These are phyloP conservation scores for Notamacropus eugenii DNA, from an alignment of 2,797 vertebrate species.

Conservation along the genomic window DNA sequence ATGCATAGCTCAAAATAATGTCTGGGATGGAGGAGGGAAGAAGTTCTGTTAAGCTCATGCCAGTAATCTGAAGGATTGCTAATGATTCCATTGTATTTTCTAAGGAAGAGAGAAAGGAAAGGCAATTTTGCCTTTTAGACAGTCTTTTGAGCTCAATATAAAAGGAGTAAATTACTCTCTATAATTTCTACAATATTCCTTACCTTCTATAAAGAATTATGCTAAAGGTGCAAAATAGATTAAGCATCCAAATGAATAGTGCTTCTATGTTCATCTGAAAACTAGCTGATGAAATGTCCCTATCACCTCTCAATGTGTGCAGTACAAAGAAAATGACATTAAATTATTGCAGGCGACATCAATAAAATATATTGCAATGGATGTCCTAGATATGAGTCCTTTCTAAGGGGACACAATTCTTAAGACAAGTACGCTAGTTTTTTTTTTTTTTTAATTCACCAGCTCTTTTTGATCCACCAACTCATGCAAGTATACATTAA, in stretches of 20 bases:
- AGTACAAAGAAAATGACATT: not conserved
- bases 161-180: not conserved
- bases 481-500: not conserved
- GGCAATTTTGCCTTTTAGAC: not conserved
- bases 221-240: constrained; percentile 4
- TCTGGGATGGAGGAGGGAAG: not conserved
- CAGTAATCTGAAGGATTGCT: not conserved
- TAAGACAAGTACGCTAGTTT: not conserved
- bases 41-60: not conserved
- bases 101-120: not conserved
- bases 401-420: not conserved
- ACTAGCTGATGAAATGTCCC: not conserved
- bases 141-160: not conserved
- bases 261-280: not conserved
- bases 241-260: not conserved
- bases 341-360: not conserved
- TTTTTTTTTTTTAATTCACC: not conserved
- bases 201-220: not conserved
- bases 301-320: not conserved
- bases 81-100: not conserved
- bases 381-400: not conserved
- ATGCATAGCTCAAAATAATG: not conserved
- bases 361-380: not conserved
- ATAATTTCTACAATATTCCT: not conserved
- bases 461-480: not conserved